Percentiles rank a stretch among this genome's conserved stretches.
phyloP scores from a whole-genome alignment of 2,888 invertebrate genomes.

The Amphipoea oculea region DNA sequence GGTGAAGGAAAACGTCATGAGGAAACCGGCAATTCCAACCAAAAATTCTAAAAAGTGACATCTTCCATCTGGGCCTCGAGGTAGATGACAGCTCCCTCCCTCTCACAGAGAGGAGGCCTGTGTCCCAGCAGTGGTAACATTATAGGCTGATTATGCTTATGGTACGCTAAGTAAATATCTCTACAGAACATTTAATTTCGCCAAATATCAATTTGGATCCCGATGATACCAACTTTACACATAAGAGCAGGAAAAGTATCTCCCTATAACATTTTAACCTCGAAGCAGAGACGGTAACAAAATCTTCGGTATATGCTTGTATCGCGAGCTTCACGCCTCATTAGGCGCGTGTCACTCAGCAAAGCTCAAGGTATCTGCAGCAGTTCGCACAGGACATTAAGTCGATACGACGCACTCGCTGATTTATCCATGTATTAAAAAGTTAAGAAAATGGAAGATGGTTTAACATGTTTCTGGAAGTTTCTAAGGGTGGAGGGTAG shows the following conservation, averaged over 20 bases:
- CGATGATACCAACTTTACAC: not conserved
- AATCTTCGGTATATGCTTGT: conserved; percentile 47
- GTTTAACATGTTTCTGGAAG: not conserved
- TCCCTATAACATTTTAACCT: conserved; percentile 2
- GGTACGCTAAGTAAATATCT: not conserved
- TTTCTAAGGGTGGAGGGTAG: not conserved
- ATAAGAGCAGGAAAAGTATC: too few relatives aligned
- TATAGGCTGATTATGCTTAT: too few relatives aligned
- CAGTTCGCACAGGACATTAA: conserved; percentile 63
- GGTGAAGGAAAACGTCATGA: too few relatives aligned
- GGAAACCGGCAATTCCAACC: too few relatives aligned
- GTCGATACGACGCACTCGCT: conserved; percentile 43
- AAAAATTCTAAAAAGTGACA: too few relatives aligned
- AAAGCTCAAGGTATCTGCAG: conserved; percentile 49
- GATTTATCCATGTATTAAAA: conserved; percentile 38
- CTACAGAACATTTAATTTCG: not conserved
- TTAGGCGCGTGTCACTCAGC: conserved; percentile 66
- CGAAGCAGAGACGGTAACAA: conserved; percentile 21
- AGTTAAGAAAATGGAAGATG: conserved; percentile 16
- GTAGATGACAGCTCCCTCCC: too few relatives aligned
- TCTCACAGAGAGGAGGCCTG: too few relatives aligned
- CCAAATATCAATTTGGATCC: not conserved
- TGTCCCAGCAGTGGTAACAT: too few relatives aligned
- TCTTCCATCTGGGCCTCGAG: too few relatives aligned
- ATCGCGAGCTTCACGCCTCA: conserved; percentile 69